phyloP scores from a whole-genome alignment of 1,140 invertebrate genomes.

The Elysia chlorotica region DNA sequence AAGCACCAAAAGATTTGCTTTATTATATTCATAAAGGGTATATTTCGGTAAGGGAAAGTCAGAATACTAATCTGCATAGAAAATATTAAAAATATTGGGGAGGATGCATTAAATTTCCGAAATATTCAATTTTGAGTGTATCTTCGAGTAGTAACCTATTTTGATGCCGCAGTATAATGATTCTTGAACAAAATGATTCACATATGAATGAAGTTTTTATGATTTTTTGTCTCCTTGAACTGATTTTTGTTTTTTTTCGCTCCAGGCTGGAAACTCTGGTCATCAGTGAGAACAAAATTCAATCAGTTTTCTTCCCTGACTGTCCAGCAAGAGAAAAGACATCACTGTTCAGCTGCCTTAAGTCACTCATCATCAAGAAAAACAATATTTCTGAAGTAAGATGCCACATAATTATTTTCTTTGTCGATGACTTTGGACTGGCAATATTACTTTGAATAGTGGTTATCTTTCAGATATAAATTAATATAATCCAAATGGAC shows the following conservation, averaged over 20 bases:
- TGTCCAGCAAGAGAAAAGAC: conserved; percentile 61
- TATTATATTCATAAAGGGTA: not conserved
- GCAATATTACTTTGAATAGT: too few relatives aligned
- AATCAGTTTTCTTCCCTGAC: conserved; percentile 58
- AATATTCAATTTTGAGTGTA: too few relatives aligned
- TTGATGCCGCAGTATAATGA: not conserved
- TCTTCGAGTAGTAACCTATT: too few relatives aligned
- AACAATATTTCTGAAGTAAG: conserved; percentile 67
- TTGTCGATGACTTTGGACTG: too few relatives aligned
- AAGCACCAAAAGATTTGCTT: not conserved
- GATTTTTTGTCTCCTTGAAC: not conserved
- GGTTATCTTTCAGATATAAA: too few relatives aligned
- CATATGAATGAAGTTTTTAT: conserved; percentile 8
- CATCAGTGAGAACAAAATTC: conserved; percentile 44
- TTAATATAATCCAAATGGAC: too few relatives aligned
- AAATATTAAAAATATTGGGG: too few relatives aligned
- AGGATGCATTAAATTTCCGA: not conserved
- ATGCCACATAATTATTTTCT: too few relatives aligned
- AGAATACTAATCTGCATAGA: too few relatives aligned
- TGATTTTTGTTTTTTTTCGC: conserved; percentile 24
- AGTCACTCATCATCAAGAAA: conserved; percentile 63
- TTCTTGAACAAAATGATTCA: conserved; percentile 11
- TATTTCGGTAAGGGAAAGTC: not conserved
- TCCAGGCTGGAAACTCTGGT: conserved; percentile 56
- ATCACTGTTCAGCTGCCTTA: conserved; percentile 64